Base-by-base conservation (phyloP, 64 coral and sea anemone species). In the Acropora yongei region DNA sequence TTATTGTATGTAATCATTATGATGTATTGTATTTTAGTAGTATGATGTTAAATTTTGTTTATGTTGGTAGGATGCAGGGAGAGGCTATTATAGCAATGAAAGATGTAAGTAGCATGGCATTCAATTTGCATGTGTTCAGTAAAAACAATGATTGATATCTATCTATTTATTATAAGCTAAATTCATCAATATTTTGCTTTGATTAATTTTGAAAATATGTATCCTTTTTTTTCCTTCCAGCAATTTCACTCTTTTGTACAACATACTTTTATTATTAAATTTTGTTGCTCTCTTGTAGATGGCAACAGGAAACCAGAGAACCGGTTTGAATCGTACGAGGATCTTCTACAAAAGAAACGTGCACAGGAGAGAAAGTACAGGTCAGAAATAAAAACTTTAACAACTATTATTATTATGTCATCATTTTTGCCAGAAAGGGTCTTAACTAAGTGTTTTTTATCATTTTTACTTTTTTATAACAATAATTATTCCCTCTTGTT, bases 341-440 rank as follows among this genome's bases (percentile, higher is more conserved):
- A 97, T 63, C 75, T 97, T 68, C 83, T 97, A 40, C 86, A 93
- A 69, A 90, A 84, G 44, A 97, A 97, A 30, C 80, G 95, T 72
- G 92, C 92, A 1, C 92, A 97, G 42, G 95, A 97, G 45, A 91
- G 92, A 73, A 90, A 57, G 88, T 97, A 97, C 81, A 94, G 95
- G 95, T 96, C 0, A 30, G 75, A 50, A n/a, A 30, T 43, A 3
- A 55, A 10, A 55, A 55, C 10, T 55, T 55, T 7, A 55, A 10
- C 0, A 55, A 0, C 51, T 55, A 5, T 55, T 55, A 55, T 8
- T 55, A 55, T 8, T 55, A 10, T 1, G 51, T 16, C 4, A 88
- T 40, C 74, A 93, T 51, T 80, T 88, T 75, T 5, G 6, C 0
- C 1, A 10, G 6, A 2, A 55, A 55, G 30, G 30, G 30, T 30